Evolutionary conservation across 2,113 vertebrate genomes (phyloP).

Genomic region (Nyctereutes procyonoides): DNA sequence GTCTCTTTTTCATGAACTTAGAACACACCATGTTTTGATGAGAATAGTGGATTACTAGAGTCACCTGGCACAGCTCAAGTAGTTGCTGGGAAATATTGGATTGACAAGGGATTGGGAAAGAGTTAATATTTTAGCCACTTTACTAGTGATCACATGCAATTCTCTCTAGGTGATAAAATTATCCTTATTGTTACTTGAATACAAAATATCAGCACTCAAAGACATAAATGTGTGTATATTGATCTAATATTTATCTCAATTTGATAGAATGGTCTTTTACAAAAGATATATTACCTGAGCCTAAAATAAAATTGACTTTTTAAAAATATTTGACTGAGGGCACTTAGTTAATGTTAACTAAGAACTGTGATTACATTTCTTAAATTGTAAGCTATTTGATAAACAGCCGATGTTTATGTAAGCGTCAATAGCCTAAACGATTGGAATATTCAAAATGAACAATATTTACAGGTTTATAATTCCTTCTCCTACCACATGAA

Average conservation of each 20-base stretch:
- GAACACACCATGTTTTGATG: neutral
- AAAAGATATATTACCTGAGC: neutral
- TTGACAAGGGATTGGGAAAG: conserved; percentile 6
- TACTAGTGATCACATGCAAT: neutral
- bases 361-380: neutral
- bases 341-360: neutral
- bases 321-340: neutral
- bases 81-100: neutral
- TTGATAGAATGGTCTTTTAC: neutral
- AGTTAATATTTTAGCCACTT: neutral
- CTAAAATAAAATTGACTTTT: conserved; percentile 51
- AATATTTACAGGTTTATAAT: conserved; percentile 9
- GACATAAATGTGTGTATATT: neutral
- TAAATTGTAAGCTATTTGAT: conserved; percentile 34
- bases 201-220: conserved; percentile 27
- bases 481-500: neutral
- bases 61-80: neutral
- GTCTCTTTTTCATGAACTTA: conserved; percentile 1
- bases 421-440: neutral
- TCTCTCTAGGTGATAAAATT: conserved; percentile 2
- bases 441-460: conserved; percentile 21
- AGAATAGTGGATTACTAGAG: neutral
- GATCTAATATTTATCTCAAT: neutral
- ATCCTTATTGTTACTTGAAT: neutral
- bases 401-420: neutral